phyloP scores from a whole-genome alignment of 2,113 vertebrate species.

The Anas platyrhynchos region DNA sequence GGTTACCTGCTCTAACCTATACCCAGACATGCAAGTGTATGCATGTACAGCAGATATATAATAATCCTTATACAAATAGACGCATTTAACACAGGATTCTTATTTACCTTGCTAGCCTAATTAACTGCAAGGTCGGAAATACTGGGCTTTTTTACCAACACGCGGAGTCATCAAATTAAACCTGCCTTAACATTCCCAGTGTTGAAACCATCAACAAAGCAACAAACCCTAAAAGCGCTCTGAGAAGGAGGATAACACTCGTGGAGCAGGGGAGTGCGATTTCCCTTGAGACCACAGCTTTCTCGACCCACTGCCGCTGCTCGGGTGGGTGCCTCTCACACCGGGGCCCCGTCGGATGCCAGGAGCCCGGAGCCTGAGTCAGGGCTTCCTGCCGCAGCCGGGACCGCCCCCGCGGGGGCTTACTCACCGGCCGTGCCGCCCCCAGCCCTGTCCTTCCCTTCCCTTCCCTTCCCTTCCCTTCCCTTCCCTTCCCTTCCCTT shows the following conservation, averaged over 20 bases:
- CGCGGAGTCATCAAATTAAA: neutral
- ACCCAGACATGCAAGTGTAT: fast-evolving
- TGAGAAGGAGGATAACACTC: neutral
- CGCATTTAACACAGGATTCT: neutral
- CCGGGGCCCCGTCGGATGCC: too few relatives aligned
- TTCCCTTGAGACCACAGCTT: neutral
- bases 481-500: too few relatives aligned
- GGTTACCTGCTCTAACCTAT: neutral
- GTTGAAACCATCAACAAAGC: neutral
- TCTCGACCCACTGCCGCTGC: neutral
- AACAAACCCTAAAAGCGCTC: neutral
- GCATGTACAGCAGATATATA: fast-evolving
- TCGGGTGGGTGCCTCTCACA: too few relatives aligned
- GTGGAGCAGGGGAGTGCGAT: neutral
- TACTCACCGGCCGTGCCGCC: too few relatives aligned
- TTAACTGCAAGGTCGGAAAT: neutral
- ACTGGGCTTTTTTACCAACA: neutral
- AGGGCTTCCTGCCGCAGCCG: too few relatives aligned
- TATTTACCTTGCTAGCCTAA: neutral
- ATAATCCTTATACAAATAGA: neutral
- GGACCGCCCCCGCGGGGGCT: too few relatives aligned
- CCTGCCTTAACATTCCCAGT: neutral
- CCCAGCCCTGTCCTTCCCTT: too few relatives aligned
- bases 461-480: too few relatives aligned
- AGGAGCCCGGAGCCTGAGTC: too few relatives aligned